Evolutionary conservation across 2,113 vertebrate species (phyloP).

Genomic region (Atrichornis clamosus): DNA sequence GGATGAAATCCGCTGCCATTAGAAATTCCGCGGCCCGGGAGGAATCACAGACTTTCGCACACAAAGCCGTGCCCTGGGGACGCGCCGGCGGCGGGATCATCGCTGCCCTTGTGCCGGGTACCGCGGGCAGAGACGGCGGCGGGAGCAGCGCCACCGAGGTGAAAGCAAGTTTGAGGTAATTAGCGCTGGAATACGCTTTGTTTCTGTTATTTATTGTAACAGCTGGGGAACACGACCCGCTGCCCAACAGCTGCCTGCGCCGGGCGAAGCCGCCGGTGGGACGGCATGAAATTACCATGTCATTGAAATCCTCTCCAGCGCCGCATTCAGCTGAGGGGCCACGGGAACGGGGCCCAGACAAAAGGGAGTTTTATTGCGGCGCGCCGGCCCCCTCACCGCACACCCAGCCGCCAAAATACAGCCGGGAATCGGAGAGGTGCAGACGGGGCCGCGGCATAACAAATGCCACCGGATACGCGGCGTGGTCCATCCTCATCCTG

Average conservation of each 20-base stretch:
- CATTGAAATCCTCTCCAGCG: slow-evolving; percentile 46
- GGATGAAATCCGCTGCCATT: slow-evolving; percentile 55
- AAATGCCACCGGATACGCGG: accelerated
- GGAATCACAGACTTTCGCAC: slow-evolving; percentile 21
- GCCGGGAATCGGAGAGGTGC: neutral
- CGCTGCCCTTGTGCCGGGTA: neutral
- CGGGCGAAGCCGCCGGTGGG: neutral
- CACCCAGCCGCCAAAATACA: neutral
- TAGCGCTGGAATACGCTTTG: neutral
- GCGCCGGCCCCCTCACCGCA: neutral
- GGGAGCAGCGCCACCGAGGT: neutral
- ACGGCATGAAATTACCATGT: slow-evolving; percentile 57
- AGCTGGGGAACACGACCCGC: slow-evolving; percentile 33
- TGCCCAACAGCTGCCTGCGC: slow-evolving; percentile 45
- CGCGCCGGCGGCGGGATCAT: neutral
- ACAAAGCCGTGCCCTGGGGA: slow-evolving; percentile 32
- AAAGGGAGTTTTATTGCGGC: slow-evolving; percentile 25
- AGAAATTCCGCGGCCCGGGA: slow-evolving; percentile 41
- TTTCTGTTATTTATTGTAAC: slow-evolving; percentile 14
- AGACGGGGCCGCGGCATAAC: neutral
- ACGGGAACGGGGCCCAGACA: slow-evolving; percentile 9
- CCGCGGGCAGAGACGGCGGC: neutral
- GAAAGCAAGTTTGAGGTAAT: neutral
- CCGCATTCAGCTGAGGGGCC: slow-evolving; percentile 26
- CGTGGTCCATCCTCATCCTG: accelerated